Evolutionary conservation across 2,113 vertebrate species (phyloP).

Genomic region (Apus apus): DNA sequence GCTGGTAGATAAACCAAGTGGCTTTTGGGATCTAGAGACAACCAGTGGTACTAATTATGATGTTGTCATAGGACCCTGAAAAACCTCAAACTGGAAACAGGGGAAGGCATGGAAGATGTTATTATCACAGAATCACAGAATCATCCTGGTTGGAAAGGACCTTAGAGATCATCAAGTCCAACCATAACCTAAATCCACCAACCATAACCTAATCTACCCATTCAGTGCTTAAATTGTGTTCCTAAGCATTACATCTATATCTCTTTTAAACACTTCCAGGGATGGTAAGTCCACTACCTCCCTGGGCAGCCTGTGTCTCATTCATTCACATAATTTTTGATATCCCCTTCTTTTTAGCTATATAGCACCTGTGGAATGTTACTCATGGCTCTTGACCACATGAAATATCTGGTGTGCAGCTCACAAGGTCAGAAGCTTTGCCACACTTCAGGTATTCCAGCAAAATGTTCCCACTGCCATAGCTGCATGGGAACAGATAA

Average conservation of each 20-base stretch:
- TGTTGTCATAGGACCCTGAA: not conserved
- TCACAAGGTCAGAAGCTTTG: not conserved
- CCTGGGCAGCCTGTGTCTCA: not conserved
- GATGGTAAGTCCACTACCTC: too few species aligned
- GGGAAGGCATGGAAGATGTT: not conserved
- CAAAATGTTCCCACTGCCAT: not conserved
- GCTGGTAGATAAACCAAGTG: not conserved
- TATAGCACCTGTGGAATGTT: not conserved
- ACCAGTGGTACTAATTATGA: not conserved
- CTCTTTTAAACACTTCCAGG: too few species aligned
- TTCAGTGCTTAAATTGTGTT: too few species aligned
- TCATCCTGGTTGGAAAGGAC: too few species aligned
- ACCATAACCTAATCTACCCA: too few species aligned
- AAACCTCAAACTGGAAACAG: not conserved
- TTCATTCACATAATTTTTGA: not conserved
- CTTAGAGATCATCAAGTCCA: too few species aligned
- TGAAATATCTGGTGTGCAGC: not conserved
- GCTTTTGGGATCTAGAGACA: not conserved
- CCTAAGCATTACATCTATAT: too few species aligned
- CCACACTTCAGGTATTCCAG: not conserved
- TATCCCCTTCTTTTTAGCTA: not conserved
- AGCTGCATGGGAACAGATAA: not conserved
- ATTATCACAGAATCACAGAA: too few species aligned
- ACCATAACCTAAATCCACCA: too few species aligned
- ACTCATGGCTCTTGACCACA: not conserved